Evolutionary conservation across 2,797 vertebrate genomes (phyloP).

Genomic region (Chaetophractus vellerosus): DNA sequence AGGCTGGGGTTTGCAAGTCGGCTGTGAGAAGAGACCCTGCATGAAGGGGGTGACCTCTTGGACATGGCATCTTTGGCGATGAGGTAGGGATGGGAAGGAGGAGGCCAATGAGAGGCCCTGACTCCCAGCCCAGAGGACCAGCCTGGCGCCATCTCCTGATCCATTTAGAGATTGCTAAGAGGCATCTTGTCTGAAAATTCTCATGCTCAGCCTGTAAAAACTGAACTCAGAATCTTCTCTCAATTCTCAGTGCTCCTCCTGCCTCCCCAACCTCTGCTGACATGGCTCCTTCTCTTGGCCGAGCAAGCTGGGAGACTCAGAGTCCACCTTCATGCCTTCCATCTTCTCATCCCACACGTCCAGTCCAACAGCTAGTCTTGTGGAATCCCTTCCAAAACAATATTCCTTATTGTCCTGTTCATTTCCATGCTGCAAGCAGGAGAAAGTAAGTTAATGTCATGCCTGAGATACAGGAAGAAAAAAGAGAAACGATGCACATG

Average conservation of each 20-base stretch:
- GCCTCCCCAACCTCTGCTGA: neutral
- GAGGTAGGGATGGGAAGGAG: neutral
- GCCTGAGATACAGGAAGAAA: neutral
- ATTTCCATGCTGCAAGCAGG: neutral
- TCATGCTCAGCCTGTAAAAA: neutral
- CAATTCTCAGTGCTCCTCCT: too few species aligned
- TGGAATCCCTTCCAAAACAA: too few species aligned
- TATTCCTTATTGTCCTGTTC: neutral
- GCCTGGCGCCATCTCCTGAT: neutral
- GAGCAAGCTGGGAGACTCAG: too few species aligned
- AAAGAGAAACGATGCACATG: too few species aligned
- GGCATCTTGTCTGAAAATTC: neutral
- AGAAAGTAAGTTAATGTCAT: neutral
- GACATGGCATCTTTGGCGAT: too few species aligned
- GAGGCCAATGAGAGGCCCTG: too few species aligned
- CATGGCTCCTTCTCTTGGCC: neutral
- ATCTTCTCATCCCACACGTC: too few species aligned
- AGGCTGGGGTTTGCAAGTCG: neutral
- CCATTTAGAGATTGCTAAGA: neutral
- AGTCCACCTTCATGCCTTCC: neutral
- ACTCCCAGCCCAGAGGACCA: neutral
- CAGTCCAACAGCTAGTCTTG: too few species aligned
- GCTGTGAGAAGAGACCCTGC: neutral
- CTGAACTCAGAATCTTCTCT: neutral
- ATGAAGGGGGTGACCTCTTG: neutral